Conservation (phyloP, 2,888 invertebrate species). For the Eupithecia tripunctaria region DNA sequence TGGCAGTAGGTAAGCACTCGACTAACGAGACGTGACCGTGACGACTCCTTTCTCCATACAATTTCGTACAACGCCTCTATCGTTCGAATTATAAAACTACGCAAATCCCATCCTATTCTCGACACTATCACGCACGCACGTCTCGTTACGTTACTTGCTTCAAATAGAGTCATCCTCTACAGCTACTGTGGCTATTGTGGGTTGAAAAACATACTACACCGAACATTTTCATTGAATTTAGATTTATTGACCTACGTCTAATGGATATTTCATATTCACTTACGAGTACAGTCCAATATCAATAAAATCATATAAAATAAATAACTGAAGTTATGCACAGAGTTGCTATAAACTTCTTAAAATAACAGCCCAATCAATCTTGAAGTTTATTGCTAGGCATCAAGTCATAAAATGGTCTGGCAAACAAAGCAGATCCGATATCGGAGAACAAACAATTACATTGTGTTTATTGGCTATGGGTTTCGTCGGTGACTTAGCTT, state of each 20-base stretch:
- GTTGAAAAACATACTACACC: background rate
- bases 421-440: constrained; percentile 37
- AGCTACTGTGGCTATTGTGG: background rate
- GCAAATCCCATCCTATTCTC: too few species aligned
- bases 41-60: too few species aligned
- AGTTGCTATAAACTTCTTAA: constrained; percentile 30
- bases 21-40: too few species aligned
- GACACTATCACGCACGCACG: too few species aligned
- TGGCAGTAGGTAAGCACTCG: too few species aligned
- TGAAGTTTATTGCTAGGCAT: constrained; percentile 35
- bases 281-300: constrained; percentile 28
- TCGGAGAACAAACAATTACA: constrained; percentile 37
- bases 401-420: constrained; percentile 34
- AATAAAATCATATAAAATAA: constrained; percentile 34
- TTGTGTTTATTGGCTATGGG: constrained; percentile 31
- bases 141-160: too few species aligned
- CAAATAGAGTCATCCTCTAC: too few species aligned
- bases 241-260: background rate
- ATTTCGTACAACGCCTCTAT: too few species aligned
- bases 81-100: too few species aligned
- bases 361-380: constrained; percentile 37
- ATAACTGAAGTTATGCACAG: constrained; percentile 29
- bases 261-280: constrained; percentile 12
- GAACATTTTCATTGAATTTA: background rate
- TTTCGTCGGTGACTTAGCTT: background rate